Conservation (phyloP, 2,797 vertebrate species). For the Psittacula echo region DNA sequence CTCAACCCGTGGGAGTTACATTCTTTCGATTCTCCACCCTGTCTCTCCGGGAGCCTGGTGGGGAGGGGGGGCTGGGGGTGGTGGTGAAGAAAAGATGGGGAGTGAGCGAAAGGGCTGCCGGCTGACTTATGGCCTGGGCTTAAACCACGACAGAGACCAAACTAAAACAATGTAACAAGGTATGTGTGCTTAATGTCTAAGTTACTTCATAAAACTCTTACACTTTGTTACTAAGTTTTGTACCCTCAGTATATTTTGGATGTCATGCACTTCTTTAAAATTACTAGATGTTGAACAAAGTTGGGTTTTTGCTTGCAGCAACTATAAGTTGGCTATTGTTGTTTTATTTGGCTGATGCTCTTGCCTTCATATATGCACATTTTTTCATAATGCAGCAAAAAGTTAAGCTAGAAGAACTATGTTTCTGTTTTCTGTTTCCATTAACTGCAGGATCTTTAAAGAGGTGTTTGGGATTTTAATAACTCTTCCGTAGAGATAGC, state of each 20-base stretch:
- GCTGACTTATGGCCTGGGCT: too few species aligned
- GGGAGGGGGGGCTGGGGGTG: too few species aligned
- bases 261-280: not conserved
- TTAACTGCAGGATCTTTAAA: not conserved
- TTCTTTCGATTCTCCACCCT: too few species aligned
- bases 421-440: not conserved
- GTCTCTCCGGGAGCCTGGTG: too few species aligned
- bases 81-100: too few species aligned
- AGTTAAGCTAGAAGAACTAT: not conserved
- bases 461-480: not conserved
- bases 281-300: not conserved
- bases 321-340: not conserved
- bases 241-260: not conserved
- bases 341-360: not conserved
- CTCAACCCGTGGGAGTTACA: too few species aligned
- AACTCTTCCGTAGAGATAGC: not conserved
- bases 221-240: not conserved
- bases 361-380: not conserved
- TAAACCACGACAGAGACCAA: not conserved
- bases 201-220: not conserved
- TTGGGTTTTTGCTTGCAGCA: not conserved
- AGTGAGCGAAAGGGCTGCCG: too few species aligned
- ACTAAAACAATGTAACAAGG: not conserved
- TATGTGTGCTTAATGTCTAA: not conserved
- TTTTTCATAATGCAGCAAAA: not conserved